Evolutionary conservation across 2,888 invertebrate genomes (phyloP), one percentile per base, ranked within the genome.

Genomic region (Molorchus minor): DNA sequence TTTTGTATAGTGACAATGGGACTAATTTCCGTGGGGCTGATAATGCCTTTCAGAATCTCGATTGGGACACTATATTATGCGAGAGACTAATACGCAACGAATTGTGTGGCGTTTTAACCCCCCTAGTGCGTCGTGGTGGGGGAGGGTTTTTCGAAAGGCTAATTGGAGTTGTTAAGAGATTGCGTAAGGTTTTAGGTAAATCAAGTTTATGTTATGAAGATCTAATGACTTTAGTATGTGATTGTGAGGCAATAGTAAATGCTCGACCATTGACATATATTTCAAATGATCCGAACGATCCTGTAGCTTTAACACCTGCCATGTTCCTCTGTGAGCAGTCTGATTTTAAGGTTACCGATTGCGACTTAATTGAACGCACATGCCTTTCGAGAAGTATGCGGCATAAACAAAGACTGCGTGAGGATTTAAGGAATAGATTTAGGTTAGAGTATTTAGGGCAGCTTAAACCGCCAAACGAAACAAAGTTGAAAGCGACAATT

Each of bases 241-340:
- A 79, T 57, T 38, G 77, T 38, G 77, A 80, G 60, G 61, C 65
- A 1, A 62, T 67, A 0, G 25, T 79, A 10, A 79, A 79, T 64
- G 65, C 72, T 1, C 63, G 77, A 57, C 59, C 62, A 15, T 16
- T 62, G 16, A 56, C 62, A 3, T 60, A 64, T 30, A 10, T 52
- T n/a, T 64, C 59, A 4, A 17, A 47, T 4, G 44, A 56, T 43
- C 35, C 49, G n/a, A 25, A 21, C 13, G 57, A 63, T 16, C 20
- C 59, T 17, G 33, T 43, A 15, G 12, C 52, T 5, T 19, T 61
- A 3, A 61, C 69, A n/a, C 72, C 73, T 19, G 44, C 64, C 1
- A 69, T 72, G 67, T 72, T 72, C 56, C 29, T 69, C 7, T 16
- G 35, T 15, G 63, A 66, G 29, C 57, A 57, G n/a, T 38, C 21